Evolutionary conservation across 2,888 invertebrate genomes (phyloP), one percentile per base, ranked within the genome.

Genomic region (Beris morrisii): DNA sequence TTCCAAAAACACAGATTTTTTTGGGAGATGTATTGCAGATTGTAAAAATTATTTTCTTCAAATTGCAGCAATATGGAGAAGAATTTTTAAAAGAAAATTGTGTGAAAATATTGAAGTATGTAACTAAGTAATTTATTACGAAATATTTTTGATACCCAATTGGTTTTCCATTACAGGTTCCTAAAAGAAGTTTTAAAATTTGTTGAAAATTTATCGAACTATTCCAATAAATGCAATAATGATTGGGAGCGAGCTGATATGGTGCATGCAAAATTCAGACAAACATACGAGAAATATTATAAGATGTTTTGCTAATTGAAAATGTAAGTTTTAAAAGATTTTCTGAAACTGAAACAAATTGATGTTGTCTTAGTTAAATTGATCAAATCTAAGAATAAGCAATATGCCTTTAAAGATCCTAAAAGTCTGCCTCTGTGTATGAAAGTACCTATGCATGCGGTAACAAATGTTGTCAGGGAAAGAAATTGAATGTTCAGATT

Each of bases 231-330:
- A 28, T 70, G 70, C 4, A 74, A 71, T 43, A 76, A 76, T 65
- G 74, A 74, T 68, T 77, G 77, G 77, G 71, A 75, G 13, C 74
- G 73, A 30, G 71, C 73, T 3, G 48, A 59, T 31, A 32, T 4
- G 11, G 6, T 48, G 1, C 22, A 22, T 31, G 5, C 4, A 13
- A 15, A 48, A 32, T 59, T 59, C 48, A 45, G 48, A 48, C 45
- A 59, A n/a, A 13, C 48, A 31, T 48, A 48, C 4, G 11, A 59
- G 5, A 31, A 59, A 48, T 7, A 59, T 31, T 32, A 50, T 7
- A 38, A 38, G 9, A 38, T 38, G 7, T 38, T 38, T 5, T 38
- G 38, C 4, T 38, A 9, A 38, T 22, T 38, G 38, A 38, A 22
- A 38, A 7, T 38, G 38, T 38, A 38, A 38, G 38, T 38, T 38